Evolutionary conservation across 2,113 vertebrate genomes (phyloP).

Genomic region (pig (Sus scrofa)): DNA sequence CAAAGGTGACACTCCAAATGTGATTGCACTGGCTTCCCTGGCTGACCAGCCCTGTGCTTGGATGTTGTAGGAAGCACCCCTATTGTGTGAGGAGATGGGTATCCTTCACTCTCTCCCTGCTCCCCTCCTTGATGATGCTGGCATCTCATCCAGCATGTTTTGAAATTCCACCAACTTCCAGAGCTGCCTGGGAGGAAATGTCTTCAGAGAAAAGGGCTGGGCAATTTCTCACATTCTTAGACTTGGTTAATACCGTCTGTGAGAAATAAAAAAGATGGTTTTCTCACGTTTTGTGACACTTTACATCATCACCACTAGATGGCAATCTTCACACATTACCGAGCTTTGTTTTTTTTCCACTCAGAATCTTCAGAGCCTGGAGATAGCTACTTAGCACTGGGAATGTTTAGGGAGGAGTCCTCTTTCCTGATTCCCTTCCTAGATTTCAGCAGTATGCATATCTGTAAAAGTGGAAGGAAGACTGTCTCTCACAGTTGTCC

Average conservation of each 20-base stretch:
- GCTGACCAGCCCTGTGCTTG: neutral
- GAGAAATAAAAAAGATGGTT: neutral
- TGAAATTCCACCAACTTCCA: neutral
- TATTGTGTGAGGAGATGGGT: neutral
- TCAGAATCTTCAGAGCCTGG: neutral
- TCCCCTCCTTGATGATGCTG: neutral
- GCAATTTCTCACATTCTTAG: neutral
- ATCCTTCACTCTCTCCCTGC: no score
- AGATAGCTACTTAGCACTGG: neutral
- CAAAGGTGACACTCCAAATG: neutral
- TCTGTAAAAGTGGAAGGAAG: conserved; percentile 17
- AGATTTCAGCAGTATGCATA: neutral
- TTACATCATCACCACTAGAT: conserved; percentile 65
- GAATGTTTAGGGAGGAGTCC: neutral
- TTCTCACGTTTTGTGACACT: neutral
- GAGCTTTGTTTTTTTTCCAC: neutral
- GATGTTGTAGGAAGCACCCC: neutral
- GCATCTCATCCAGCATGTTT: neutral
- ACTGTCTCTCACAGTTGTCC: conserved; percentile 24
- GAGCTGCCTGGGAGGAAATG: neutral
- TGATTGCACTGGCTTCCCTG: neutral
- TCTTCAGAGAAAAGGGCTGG: neutral
- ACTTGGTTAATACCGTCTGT: neutral
- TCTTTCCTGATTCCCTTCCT: neutral
- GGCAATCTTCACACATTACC: conserved; percentile 55